phyloP scores from a whole-genome alignment of 2,113 vertebrate genomes.

The Petrocephalus zakoni region DNA sequence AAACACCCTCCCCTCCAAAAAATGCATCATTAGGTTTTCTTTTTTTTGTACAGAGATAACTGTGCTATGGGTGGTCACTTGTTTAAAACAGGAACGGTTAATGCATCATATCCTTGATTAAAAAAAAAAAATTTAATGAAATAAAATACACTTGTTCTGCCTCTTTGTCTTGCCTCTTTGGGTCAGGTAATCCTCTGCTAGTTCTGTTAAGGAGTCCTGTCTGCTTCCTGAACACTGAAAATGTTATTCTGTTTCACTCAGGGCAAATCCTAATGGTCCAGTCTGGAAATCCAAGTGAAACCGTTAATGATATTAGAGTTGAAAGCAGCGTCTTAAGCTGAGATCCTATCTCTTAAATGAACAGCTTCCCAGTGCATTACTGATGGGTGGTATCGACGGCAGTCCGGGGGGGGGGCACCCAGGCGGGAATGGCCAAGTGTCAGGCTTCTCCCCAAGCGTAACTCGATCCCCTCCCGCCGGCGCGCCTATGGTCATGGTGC shows the following conservation, averaged over 20 bases:
- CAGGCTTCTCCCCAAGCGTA: not conserved
- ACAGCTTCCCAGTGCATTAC: constrained; percentile 17
- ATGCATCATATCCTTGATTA: constrained; percentile 24
- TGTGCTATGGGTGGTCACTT: constrained; percentile 22
- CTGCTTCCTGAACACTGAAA: constrained; percentile 32
- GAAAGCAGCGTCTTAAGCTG: constrained; percentile 22
- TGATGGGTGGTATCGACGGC: constrained; percentile 1
- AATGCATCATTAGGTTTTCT: not conserved
- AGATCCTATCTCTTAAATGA: constrained; percentile 32
- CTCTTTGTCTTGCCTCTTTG: not conserved
- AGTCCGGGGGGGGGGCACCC: not conserved
- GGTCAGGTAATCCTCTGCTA: not conserved
- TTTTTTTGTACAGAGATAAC: constrained; percentile 15
- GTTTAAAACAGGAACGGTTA: constrained; percentile 27
- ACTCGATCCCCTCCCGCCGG: not conserved
- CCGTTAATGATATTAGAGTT: constrained; percentile 36
- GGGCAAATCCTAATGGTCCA: constrained; percentile 29
- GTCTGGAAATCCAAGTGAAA: constrained; percentile 21
- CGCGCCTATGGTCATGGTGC: not conserved
- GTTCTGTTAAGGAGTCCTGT: constrained; percentile 12
- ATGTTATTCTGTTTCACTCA: constrained; percentile 36
- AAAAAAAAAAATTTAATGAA: no score
- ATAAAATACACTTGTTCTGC: not conserved
- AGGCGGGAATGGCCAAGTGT: not conserved
- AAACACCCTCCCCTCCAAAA: not conserved